Base-by-base conservation (phyloP, 2,113 vertebrate genomes). In the Osmerus mordax region DNA sequence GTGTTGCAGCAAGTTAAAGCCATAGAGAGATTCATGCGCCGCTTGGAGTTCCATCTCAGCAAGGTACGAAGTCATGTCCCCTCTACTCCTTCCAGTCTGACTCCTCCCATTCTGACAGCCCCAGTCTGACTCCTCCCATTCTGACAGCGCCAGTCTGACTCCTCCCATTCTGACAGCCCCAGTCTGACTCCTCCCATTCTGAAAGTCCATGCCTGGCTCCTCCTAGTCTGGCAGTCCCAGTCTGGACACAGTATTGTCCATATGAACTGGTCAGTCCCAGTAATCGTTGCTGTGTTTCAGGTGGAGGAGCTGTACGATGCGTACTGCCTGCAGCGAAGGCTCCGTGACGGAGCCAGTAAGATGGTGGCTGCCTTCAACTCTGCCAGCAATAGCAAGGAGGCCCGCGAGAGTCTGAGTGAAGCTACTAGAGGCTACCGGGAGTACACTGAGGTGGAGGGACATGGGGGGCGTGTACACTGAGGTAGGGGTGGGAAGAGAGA, bases 291-390 rank as follows among this genome's bases (percentile, higher is more conserved):
- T 32, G 54, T 65, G 6, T 25, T 73, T 8, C 90, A 99, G 97
- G 96, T 99, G 0, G 97, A 99, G 7, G 97, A 99, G 86, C 91
- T 98, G 3, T 99, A 98, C 0, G 96, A 99, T 84, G 94, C 95
- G 3, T 99, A 99, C 69, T 99, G 97, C 85, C 97, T 99, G 87
- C 96, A 99, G 81, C 92, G 96, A 11, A 90, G 97, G 58, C 92
- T 99, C 69, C 91, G 96, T 0, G 96, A 99, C 61, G 97, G 97
- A 9, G 97, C 97, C 8, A 94, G 96, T 89, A 99, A 99, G 87
- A 99, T 99, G 97, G 95, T 99, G 82, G 95, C 94, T 23, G 97
- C 97, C 1, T 99, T 97, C 71, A 96, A 94, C 56, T 92, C 93
- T 0, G 96, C 96, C 0, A 93, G 93, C 0, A 94, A 94, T 76